phyloP scores from a whole-genome alignment of 2,797 vertebrate genomes.

The Lycodopsis pacificus region DNA sequence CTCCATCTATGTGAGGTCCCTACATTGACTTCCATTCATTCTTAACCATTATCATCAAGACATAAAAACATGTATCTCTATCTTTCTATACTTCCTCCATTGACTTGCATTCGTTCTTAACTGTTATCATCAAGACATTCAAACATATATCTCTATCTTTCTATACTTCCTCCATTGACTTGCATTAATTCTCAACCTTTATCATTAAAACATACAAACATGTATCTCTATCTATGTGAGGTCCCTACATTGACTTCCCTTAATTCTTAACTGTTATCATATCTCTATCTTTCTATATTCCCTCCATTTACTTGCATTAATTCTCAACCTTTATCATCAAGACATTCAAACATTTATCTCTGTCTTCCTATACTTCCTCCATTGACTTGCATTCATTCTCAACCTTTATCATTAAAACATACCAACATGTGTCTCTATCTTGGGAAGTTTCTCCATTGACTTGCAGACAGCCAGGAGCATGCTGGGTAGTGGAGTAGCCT shows the following conservation, averaged over 20 bases:
- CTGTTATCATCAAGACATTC: background rate
- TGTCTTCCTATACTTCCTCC: background rate
- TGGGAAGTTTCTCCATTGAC: background rate
- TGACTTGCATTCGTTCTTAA: background rate
- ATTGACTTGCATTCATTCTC: background rate
- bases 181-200: no score
- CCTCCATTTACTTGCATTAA: background rate
- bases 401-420: no score
- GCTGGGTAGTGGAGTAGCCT: no score
- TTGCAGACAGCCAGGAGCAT: no score
- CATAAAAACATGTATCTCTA: background rate
- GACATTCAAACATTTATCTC: no score
- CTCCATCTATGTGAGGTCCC: background rate
- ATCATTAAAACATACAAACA: no score
- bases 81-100: background rate
- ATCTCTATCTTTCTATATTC: background rate
- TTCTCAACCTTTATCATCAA: no score
- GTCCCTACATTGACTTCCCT: no score
- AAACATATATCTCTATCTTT: background rate
- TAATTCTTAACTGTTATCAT: no score
- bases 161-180: no score
- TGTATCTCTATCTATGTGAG: no score
- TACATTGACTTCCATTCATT: background rate
- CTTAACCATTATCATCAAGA: background rate
- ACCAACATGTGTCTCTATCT: no score